Conservation (phyloP, 2,113 vertebrate genomes). For the Pholis gunnellus region DNA sequence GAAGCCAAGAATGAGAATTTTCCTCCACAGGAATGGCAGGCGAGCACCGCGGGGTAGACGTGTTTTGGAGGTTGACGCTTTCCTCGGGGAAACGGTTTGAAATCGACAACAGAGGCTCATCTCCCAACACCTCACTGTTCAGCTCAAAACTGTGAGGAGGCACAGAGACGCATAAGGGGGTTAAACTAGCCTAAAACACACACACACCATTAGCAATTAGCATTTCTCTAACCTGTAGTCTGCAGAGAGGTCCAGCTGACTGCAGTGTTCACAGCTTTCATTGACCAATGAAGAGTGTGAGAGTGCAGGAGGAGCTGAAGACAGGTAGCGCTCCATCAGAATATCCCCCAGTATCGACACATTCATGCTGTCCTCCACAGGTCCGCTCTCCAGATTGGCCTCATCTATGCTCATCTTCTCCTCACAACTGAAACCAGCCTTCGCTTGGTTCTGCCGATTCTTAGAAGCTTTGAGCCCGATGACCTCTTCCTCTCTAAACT, state of each 20-base stretch:
- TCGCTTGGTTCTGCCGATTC: constrained; percentile 68
- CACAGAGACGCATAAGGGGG: constrained; percentile 3
- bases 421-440: constrained; percentile 38
- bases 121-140: constrained; percentile 76
- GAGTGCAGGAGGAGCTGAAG: constrained; percentile 58
- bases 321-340: constrained; percentile 86
- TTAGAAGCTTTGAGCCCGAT: constrained; percentile 57
- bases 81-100: constrained; percentile 59
- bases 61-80: neutral
- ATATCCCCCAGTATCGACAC: constrained; percentile 53
- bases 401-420: constrained; percentile 20
- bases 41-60: constrained; percentile 2
- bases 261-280: constrained; percentile 65
- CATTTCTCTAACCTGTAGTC: constrained; percentile 63
- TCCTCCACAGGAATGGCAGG: neutral
- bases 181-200: neutral
- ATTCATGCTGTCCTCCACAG: constrained; percentile 37
- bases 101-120: constrained; percentile 70
- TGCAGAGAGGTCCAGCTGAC: constrained; percentile 75
- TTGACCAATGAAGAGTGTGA: constrained; percentile 64
- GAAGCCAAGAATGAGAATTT: constrained; percentile 41
- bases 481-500: constrained; percentile 63
- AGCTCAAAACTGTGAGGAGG: constrained; percentile 73
- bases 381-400: constrained; percentile 34
- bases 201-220: neutral